Conservation (phyloP, 2,888 invertebrate genomes). For the Tetramorium bicarinatum region DNA sequence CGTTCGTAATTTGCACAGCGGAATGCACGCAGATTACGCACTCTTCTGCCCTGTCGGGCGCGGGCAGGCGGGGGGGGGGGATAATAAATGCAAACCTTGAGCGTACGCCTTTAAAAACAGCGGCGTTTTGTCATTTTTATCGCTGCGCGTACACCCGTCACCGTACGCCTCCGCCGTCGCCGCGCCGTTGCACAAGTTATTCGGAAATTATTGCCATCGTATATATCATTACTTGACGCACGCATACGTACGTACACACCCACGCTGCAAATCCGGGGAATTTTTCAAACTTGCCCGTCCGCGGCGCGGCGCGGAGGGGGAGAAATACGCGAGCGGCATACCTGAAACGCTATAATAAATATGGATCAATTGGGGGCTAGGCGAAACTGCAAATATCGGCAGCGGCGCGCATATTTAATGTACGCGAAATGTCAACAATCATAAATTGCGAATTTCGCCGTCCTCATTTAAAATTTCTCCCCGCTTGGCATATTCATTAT, state of each 20-base stretch:
- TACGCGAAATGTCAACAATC: constrained; percentile 25
- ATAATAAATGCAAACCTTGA: constrained; percentile 48
- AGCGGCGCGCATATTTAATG: constrained; percentile 44
- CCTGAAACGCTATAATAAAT: constrained; percentile 42
- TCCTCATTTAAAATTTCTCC: constrained; percentile 21
- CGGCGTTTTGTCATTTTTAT: constrained; percentile 52
- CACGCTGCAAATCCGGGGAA: constrained; percentile 33
- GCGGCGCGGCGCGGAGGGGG: neutral
- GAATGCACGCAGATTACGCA: neutral
- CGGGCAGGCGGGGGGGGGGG: neutral
- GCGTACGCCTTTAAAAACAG: constrained; percentile 14
- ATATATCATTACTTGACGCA: constrained; percentile 51
- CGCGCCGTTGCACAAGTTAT: constrained; percentile 32
- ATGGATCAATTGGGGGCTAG: constrained; percentile 39
- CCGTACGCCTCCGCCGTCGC: neutral
- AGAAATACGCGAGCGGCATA: neutral
- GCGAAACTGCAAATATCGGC: constrained; percentile 28
- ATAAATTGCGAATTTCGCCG: constrained; percentile 20
- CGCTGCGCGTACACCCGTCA: constrained; percentile 5
- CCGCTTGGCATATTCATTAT: constrained; percentile 6
- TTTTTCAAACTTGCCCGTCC: constrained; percentile 25
- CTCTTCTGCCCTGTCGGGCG: neutral
- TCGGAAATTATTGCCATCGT: constrained; percentile 35
- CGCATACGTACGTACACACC: neutral
- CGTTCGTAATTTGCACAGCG: constrained; percentile 17